Evolutionary conservation across 2,888 invertebrate genomes (phyloP), one percentile per base, ranked within the genome.

Genomic region (Drosophila phalerata): DNA sequence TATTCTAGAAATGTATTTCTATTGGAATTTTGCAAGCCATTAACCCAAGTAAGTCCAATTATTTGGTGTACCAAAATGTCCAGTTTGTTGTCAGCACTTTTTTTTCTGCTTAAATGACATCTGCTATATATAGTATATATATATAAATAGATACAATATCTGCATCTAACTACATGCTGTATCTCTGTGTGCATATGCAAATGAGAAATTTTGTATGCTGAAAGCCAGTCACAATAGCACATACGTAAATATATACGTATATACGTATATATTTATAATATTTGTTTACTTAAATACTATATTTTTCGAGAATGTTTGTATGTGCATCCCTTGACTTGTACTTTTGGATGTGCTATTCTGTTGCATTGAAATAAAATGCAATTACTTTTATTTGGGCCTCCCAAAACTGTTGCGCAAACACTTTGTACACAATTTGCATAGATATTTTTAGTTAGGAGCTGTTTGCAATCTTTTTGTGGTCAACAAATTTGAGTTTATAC

Each of bases 311-410:
- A 42, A 13, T 22, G 17, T 17, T 13, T 13, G 13, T 15, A 38
- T 52, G 37, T 48, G 13, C 30, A 30, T 64, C 55, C 38, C 52
- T 48, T 60, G 60, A 10, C 40, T 66, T n/a, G 19, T 40, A 52
- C 58, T 67, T 68, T 68, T 69, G 47, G 56, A 66, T 68, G 69
- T 56, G 61, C 25, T 34, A 17, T 56, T 49, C 25, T 5, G 49
- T 49, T 61, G 57, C 60, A 62, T 69, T 80, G 70, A 76, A 83
- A 90, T 85, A 78, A 89, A 90, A 69, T 78, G 74, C 82, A 81
- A 90, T 88, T 83, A 87, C 83, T 78, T 77, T 73, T 77, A 73
- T 79, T 72, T 68, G 42, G 42, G 49, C 9, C 13, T 19, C 34
- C 37, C 49, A 43, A 73, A 75, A 83, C 79, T 87, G 76, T 66